Conservation (phyloP, 2,797 vertebrate species). For the Pristis pectinata region DNA sequence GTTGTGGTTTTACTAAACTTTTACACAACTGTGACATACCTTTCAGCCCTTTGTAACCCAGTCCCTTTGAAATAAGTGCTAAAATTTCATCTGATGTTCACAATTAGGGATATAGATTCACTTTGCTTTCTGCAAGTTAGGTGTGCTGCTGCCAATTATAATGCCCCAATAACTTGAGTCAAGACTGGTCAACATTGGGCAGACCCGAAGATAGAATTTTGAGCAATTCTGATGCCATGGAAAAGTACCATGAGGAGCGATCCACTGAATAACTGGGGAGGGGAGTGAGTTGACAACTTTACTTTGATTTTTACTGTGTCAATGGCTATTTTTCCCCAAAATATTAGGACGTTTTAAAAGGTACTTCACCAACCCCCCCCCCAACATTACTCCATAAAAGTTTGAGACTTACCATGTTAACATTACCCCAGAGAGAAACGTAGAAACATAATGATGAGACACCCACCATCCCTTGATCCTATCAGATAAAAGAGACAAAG, state of each 20-base stretch:
- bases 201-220: background rate
- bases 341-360: background rate
- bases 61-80: background rate
- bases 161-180: background rate
- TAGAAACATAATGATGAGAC: conserved; percentile 93
- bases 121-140: background rate
- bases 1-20: background rate
- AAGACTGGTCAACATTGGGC: background rate
- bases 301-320: background rate
- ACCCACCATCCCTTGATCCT: conserved; percentile 99
- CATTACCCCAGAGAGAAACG: conserved; percentile 95
- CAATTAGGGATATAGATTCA: background rate
- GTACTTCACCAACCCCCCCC: too few species aligned
- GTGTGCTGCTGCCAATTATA: background rate
- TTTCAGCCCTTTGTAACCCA: background rate
- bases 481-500: conserved; percentile 40
- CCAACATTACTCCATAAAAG: background rate
- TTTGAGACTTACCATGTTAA: conserved; percentile 81
- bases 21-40: background rate
- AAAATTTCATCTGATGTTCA: background rate
- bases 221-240: background rate
- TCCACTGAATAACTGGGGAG: background rate
- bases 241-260: background rate
- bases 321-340: background rate
- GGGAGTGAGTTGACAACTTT: background rate